These are phyloP conservation scores for Mus spretus DNA, from an alignment of 2,797 vertebrate species.

Conservation along the genomic window DNA sequence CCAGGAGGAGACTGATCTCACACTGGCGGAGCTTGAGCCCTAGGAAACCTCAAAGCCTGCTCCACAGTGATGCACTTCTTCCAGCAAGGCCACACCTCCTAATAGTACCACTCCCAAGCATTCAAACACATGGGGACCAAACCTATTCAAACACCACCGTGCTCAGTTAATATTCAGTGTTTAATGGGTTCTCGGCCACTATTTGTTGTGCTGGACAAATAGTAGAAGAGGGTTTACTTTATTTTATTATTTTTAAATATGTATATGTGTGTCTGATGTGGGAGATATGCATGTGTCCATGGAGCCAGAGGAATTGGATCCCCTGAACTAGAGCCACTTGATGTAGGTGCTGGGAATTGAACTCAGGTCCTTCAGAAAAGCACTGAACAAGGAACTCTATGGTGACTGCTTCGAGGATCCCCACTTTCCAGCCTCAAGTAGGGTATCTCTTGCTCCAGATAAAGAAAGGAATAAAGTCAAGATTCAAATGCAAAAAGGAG, in stretches of 20 bases:
- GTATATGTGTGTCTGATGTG: background rate
- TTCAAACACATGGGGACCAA: too few relatives aligned
- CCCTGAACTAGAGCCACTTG: background rate
- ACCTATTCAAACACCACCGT: background rate
- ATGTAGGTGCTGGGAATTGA: background rate
- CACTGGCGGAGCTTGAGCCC: too few relatives aligned
- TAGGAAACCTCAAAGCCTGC: too few relatives aligned
- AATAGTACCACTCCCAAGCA: too few relatives aligned
- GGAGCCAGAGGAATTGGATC: background rate
- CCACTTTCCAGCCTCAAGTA: background rate
- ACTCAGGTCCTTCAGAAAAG: background rate
- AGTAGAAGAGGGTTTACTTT: background rate
- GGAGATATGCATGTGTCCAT: background rate
- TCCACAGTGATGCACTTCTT: too few relatives aligned
- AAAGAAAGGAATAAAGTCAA: constrained; percentile 3
- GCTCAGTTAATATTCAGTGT: background rate
- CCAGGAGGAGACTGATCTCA: too few relatives aligned
- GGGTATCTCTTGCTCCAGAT: background rate
- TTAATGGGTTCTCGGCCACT: background rate
- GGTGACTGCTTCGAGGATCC: background rate
- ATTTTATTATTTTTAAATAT: background rate
- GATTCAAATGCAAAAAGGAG: background rate
- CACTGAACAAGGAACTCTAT: background rate
- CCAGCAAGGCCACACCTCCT: too few relatives aligned
- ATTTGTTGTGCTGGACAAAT: background rate